These are phyloP conservation scores for Dreissena rostriformis DNA, from an alignment of 1,140 invertebrate species.

Conservation along the genomic window DNA sequence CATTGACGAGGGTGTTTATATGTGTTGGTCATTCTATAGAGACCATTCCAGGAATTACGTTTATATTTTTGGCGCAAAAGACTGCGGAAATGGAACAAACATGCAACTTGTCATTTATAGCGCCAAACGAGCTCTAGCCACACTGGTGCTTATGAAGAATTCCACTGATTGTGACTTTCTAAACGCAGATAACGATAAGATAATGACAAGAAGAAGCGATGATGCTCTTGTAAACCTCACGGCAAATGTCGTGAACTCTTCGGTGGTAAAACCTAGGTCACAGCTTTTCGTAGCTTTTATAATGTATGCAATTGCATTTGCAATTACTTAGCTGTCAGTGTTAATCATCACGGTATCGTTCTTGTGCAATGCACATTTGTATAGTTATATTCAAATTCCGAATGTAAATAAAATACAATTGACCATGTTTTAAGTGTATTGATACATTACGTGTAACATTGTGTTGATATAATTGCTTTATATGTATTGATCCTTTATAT, in stretches of 20 bases:
- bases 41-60: constrained; percentile 37
- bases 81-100: constrained; percentile 54
- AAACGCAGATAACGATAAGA: constrained; percentile 10
- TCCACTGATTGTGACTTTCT: constrained; percentile 47
- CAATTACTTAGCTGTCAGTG: too few relatives aligned
- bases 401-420: too few relatives aligned
- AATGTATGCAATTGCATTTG: too few relatives aligned
- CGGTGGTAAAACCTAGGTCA: neutral
- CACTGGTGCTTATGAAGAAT: constrained; percentile 31
- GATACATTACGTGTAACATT: too few relatives aligned
- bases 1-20: constrained; percentile 15
- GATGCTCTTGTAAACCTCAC: constrained; percentile 35
- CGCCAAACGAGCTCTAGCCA: constrained; percentile 18
- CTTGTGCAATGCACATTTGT: too few relatives aligned
- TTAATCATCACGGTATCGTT: too few relatives aligned
- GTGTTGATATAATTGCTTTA: too few relatives aligned
- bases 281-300: too few relatives aligned
- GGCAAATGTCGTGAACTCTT: constrained; percentile 17
- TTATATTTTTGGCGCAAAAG: constrained; percentile 37
- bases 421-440: too few relatives aligned
- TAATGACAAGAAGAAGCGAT: constrained; percentile 13
- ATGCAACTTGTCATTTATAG: constrained; percentile 45
- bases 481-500: too few relatives aligned
- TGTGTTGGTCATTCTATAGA: constrained; percentile 54
- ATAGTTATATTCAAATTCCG: too few relatives aligned